These are phyloP conservation scores for Theodoxus fluviatilis DNA, from an alignment of 2,888 invertebrate genomes.

Conservation along the genomic window DNA sequence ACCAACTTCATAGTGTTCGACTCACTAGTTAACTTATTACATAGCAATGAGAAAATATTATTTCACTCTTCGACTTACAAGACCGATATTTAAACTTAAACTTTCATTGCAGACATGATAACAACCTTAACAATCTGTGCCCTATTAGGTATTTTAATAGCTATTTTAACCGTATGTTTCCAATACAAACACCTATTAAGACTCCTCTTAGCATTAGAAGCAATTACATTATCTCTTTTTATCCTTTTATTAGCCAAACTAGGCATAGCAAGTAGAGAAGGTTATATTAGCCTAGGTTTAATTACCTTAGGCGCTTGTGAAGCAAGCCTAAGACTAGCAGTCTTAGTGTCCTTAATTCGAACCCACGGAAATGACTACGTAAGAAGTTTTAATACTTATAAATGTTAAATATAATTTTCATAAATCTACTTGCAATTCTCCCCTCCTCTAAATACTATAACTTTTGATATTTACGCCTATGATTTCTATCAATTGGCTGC, in stretches of 20 bases:
- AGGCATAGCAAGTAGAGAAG: not conserved
- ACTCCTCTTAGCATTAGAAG: slow-evolving; percentile 36
- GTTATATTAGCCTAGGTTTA: slow-evolving; percentile 33
- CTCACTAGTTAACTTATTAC: slow-evolving; percentile 25
- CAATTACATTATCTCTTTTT: slow-evolving; percentile 29
- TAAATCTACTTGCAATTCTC: slow-evolving; percentile 6
- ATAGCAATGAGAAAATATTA: slow-evolving; percentile 29
- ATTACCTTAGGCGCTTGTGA: slow-evolving; percentile 70
- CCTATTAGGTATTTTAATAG: not conserved
- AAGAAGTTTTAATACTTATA: slow-evolving; percentile 70
- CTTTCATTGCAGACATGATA: slow-evolving; percentile 22
- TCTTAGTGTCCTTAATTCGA: slow-evolving; percentile 73
- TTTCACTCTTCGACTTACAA: slow-evolving; percentile 41
- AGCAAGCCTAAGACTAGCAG: slow-evolving; percentile 72
- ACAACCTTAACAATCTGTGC: slow-evolving; percentile 4
- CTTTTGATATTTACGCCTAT: slow-evolving; percentile 2
- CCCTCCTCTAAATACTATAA: not conserved
- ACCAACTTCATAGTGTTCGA: slow-evolving; percentile 23
- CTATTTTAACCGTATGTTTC: slow-evolving; percentile 13
- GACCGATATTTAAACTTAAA: slow-evolving; percentile 36
- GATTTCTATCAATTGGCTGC: not conserved
- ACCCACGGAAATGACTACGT: slow-evolving; percentile 74
- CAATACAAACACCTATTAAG: slow-evolving; percentile 38
- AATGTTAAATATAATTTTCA: slow-evolving; percentile 67
- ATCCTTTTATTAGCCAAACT: not conserved